Conservation (phyloP, 2,888 invertebrate genomes). For the Drosophila pseudotalamancana region DNA sequence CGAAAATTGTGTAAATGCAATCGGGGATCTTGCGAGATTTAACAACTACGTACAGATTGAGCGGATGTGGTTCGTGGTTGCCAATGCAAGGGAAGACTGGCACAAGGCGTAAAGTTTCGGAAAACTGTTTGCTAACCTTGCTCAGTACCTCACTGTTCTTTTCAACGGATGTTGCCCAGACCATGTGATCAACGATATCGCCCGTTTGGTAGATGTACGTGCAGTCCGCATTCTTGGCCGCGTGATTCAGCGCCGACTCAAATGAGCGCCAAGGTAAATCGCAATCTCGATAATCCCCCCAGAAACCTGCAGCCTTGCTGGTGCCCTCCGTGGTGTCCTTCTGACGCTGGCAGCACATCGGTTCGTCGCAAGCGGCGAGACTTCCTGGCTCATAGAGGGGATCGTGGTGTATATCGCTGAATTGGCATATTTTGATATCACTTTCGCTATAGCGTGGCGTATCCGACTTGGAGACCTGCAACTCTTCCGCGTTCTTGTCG, state of each 20-base stretch:
- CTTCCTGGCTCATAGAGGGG: constrained; percentile 88
- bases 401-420: constrained; percentile 90
- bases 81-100: constrained; percentile 89
- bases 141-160: constrained; percentile 87
- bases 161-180: constrained; percentile 92
- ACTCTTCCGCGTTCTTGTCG: constrained; percentile 28
- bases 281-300: constrained; percentile 92
- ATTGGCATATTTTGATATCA: constrained; percentile 78
- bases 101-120: constrained; percentile 86
- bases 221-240: constrained; percentile 86
- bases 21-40: fast-evolving
- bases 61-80: constrained; percentile 93
- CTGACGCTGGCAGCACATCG: constrained; percentile 90
- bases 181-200: constrained; percentile 93
- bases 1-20: not conserved
- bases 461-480: constrained; percentile 68
- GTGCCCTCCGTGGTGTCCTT: constrained; percentile 57
- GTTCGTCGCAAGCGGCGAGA: constrained; percentile 89
- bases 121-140: constrained; percentile 85
- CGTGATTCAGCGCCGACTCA: constrained; percentile 88
- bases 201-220: constrained; percentile 93
- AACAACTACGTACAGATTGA: constrained; percentile 89
- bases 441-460: constrained; percentile 53
- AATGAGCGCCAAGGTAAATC: constrained; percentile 90
- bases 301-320: constrained; percentile 87